Base-by-base conservation (phyloP, 2,113 vertebrate genomes). In the Sceloporus tristichus region DNA sequence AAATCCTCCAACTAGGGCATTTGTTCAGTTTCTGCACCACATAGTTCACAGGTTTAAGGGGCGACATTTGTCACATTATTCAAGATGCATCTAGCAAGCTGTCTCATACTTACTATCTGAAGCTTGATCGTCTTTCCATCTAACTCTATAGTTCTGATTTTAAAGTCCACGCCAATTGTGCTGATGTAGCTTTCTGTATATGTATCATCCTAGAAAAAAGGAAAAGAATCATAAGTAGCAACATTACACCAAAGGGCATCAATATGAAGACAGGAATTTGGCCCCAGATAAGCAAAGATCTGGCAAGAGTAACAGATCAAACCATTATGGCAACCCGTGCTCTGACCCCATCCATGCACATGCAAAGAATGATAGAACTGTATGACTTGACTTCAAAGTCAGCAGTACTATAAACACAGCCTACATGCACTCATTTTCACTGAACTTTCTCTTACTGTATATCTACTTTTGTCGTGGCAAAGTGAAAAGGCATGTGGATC, bases 161-260 rank as follows among this genome's bases (percentile, higher is more conserved):
- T 99, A 96, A 99, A 99, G 97, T 99, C 98, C 96, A 99, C 98
- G 81, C 98, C 98, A 91, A 99, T 99, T 89, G 98, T 99, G 95
- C 98, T 99, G 97, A 99, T 99, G 94, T 99, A 99, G 95, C 98
- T 99, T 96, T 99, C 98, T 95, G 98, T 99, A 92, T 99, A 99
- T 2, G 98, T 99, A 95, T 99, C 98, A 96, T 99, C 98, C 98
- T 99, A 91, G 84, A n/a, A 48, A 48, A 48, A 95, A 87, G 85
- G 94, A 84, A 95, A 87, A 3, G 88, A 90, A 92, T 70, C 56
- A 5, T 86, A 21, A 42, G 34, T 40, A 84, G 40, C 19, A 91
- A 80, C 74, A 48, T 29, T 62, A 40, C 23, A 42, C 56, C 71
- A 27, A 16, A 76, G 6, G 68, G 18, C n/a, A 73, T 40, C 10